Base-by-base conservation (phyloP, 2,797 vertebrate genomes). In the Oreochromis grahami region DNA sequence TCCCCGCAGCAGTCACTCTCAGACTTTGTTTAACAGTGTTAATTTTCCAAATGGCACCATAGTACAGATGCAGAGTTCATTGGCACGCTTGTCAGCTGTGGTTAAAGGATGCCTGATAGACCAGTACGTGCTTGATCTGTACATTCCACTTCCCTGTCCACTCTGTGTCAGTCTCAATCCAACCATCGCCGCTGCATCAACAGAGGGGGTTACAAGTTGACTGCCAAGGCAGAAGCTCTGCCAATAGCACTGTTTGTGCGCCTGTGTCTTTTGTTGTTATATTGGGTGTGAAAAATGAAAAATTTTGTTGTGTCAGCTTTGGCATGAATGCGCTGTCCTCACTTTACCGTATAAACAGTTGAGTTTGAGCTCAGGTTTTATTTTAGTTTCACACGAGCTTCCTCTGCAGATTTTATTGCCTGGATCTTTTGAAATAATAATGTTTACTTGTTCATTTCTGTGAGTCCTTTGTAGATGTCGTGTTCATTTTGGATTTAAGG, bases 21-120 rank as follows among this genome's bases (percentile, higher is more conserved):
- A 81, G 74, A 81, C 85, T 91, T 90, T 88, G 83, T 90, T 87
- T 74, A 89, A 90, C 74, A 19, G 88, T 60, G 85, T 87, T 93
- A 84, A 92, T 92, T 91, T 89, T 89, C 78, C 76, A 90, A 92
- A 92, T 90, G 91, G 88, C 53, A 76, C 72, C 43, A n/a, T 78
- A 76, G 79, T 87, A 81, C 78, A 80, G 85, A 36, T 21, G 76
- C 78, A 82, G 79, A 38, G 60, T 81, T 90, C 68, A 76, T 52
- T 87, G 91, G 82, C 87, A 84, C 78, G 32, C 63, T 50, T 84
- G 86, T 93, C 83, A 60, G 85, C 77, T 88, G 53, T 53, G 78
- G 43, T 88, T 84, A 83, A 86, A 86, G 65, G 74, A 81, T 24
- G 84, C 60, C 53, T 55, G 83, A 74, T 68, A 12, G 78, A 90